phyloP scores from a whole-genome alignment of 2,113 vertebrate genomes.

The Phrynosoma blainvillii region DNA sequence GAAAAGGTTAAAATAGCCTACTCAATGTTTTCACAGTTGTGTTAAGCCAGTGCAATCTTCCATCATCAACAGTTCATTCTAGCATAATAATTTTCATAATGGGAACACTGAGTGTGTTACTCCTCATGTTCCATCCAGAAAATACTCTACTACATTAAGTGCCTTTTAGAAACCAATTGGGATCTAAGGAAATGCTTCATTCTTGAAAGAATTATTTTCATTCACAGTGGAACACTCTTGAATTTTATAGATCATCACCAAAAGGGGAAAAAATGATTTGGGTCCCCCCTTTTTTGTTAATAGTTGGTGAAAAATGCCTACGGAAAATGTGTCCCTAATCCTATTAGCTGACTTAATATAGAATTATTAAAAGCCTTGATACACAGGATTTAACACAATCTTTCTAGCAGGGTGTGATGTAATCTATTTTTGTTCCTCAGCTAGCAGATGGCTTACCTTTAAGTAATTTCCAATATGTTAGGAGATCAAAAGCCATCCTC shows the following conservation, averaged over 20 bases:
- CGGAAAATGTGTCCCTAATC: conserved; percentile 84
- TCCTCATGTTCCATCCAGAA: neutral
- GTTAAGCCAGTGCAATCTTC: neutral
- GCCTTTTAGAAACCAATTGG: conserved; percentile 50
- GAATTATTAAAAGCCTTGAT: conserved; percentile 84
- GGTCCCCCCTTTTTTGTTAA: conserved; percentile 51
- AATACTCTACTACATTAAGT: conserved; percentile 28
- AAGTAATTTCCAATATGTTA: conserved; percentile 94
- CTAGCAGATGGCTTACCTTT: conserved; percentile 88
- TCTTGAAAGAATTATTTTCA: conserved; percentile 63
- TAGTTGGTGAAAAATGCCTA: conserved; percentile 75
- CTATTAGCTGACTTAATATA: conserved; percentile 88
- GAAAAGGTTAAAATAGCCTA: neutral
- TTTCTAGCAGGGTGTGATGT: conserved; percentile 91
- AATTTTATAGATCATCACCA: conserved; percentile 71
- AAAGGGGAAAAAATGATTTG: conserved; percentile 31
- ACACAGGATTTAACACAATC: conserved; percentile 81
- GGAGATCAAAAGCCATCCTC: conserved; percentile 91
- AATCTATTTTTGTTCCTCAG: conserved; percentile 88
- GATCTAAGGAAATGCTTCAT: conserved; percentile 59
- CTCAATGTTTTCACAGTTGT: neutral
- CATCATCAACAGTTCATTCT: conserved; percentile 18
- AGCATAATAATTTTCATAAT: neutral
- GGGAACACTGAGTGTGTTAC: neutral
- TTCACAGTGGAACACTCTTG: conserved; percentile 66